A percentile compares a stretch with the other conserved stretches of the same genome.
Evolutionary conservation across 2,797 vertebrate genomes (phyloP).

Genomic region (Phrynocephalus guinanensis): DNA sequence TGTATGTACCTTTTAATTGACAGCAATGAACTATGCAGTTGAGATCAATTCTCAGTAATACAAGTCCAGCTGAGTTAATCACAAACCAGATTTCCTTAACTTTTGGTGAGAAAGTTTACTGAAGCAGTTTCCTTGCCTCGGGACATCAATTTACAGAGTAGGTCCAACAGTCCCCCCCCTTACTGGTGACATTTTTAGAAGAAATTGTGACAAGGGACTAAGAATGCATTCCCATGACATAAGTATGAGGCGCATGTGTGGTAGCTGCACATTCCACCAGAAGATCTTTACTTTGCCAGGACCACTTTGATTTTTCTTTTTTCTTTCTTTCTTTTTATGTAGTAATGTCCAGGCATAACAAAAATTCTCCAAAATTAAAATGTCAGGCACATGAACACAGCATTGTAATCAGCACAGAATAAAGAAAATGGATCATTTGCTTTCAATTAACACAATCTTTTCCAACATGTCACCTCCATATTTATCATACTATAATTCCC

Average conservation of each 20-base stretch:
- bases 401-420: neutral
- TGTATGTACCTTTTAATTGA: neutral
- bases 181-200: accelerated
- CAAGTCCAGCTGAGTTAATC: neutral
- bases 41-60: slow-evolving; percentile 5
- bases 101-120: slow-evolving; percentile 39
- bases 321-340: neutral
- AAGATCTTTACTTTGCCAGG: neutral
- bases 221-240: neutral
- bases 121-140: slow-evolving; percentile 30
- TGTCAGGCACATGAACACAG: neutral
- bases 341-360: neutral
- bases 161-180: neutral
- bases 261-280: neutral
- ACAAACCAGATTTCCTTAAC: neutral
- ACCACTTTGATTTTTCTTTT: neutral
- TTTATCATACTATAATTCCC: neutral
- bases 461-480: neutral
- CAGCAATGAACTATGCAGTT: slow-evolving; percentile 14
- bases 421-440: neutral
- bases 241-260: neutral
- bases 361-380: neutral
- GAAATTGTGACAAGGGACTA: slow-evolving; percentile 22
- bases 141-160: accelerated
- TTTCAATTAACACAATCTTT: neutral